Percentiles rank a stretch among this genome's conserved stretches.
These are phyloP conservation scores for Glaucopsyche alexis DNA, from an alignment of 2,888 invertebrate species.

Conservation along the genomic window DNA sequence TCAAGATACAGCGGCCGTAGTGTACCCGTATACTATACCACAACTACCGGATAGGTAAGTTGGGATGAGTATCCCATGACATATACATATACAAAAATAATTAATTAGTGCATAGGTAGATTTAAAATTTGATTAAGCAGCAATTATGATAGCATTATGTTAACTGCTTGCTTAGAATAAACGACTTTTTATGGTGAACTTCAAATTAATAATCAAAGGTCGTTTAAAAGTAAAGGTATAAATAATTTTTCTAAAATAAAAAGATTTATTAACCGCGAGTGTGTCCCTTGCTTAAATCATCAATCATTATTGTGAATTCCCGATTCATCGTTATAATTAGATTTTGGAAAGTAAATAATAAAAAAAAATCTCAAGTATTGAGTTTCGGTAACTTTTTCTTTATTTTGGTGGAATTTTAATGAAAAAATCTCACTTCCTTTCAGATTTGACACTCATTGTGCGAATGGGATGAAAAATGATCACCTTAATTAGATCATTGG, in stretches of 20 bases:
- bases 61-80: too few relatives aligned
- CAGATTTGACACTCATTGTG: slow-evolving; percentile 28
- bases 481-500: slow-evolving; percentile 26
- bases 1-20: too few relatives aligned
- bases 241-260: background rate
- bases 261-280: slow-evolving; percentile 25
- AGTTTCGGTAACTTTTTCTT: slow-evolving; percentile 24
- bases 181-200: too few relatives aligned
- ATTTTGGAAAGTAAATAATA: slow-evolving; percentile 48
- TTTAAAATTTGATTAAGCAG: too few relatives aligned
- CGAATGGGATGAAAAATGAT: slow-evolving; percentile 25
- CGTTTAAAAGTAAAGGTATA: background rate
- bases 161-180: too few relatives aligned
- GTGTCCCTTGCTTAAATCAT: slow-evolving; percentile 48
- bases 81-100: background rate
- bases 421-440: slow-evolving; percentile 28
- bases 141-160: too few relatives aligned
- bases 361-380: slow-evolving; percentile 33
- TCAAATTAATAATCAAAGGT: too few relatives aligned
- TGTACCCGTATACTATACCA: too few relatives aligned
- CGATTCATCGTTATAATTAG: slow-evolving; percentile 63
- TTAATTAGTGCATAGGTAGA: too few relatives aligned
- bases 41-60: too few relatives aligned
- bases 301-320: slow-evolving; percentile 58
- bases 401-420: slow-evolving; percentile 29